A percentile compares a stretch with the other conserved stretches of the same genome.
Conservation (phyloP, 1,140 invertebrate genomes). For the Anthonomus grandis region DNA sequence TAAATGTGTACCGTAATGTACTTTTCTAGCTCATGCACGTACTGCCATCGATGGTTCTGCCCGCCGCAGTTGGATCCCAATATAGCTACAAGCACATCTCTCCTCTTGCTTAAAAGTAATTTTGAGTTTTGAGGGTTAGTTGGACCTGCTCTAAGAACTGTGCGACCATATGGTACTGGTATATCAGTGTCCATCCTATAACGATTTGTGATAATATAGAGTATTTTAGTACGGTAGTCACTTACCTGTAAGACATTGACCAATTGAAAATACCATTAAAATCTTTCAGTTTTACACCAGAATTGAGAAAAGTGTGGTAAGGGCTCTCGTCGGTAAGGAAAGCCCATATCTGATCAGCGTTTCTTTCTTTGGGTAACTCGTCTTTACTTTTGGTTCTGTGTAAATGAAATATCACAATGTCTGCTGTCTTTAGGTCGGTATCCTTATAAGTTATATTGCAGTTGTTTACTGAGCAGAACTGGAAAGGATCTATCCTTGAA, state of each 20-base stretch:
- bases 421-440: slow-evolving; percentile 47
- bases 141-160: slow-evolving; percentile 43
- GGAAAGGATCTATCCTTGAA: slow-evolving; percentile 52
- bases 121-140: not conserved
- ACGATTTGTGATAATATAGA: no score
- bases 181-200: slow-evolving; percentile 62
- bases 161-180: slow-evolving; percentile 65
- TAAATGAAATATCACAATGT: slow-evolving; percentile 59
- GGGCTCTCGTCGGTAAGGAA: slow-evolving; percentile 62
- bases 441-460: slow-evolving; percentile 54
- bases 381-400: slow-evolving; percentile 49
- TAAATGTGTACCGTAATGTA: slow-evolving; percentile 58
- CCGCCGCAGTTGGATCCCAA: slow-evolving; percentile 63
- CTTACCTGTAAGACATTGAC: slow-evolving; percentile 70
- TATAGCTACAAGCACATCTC: slow-evolving; percentile 54
- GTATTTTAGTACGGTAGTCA: no score
- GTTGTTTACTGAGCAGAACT: slow-evolving; percentile 55
- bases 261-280: slow-evolving; percentile 67
- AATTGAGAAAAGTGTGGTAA: slow-evolving; percentile 52
- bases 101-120: slow-evolving; percentile 32
- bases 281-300: slow-evolving; percentile 43
- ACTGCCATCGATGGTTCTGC: slow-evolving; percentile 56
- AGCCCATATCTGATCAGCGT: slow-evolving; percentile 57
- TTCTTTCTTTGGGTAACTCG: slow-evolving; percentile 45
- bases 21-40: slow-evolving; percentile 56